Conservation (phyloP, 2,888 invertebrate genomes). For the Stenotaenia linearis region DNA sequence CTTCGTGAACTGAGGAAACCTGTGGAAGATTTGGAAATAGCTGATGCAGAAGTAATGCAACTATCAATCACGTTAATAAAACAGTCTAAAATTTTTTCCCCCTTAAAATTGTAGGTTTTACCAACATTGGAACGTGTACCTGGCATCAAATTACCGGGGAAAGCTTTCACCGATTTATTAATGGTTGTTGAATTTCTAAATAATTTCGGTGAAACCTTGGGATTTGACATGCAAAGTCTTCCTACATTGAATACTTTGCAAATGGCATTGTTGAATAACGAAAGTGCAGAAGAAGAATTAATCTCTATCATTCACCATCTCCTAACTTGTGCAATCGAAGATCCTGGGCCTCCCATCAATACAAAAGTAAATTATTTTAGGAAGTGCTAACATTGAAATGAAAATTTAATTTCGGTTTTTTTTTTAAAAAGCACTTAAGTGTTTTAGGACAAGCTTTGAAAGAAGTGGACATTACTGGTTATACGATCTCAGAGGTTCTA, state of each 20-base stretch:
- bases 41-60: conserved; percentile 44
- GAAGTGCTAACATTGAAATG: too few relatives aligned
- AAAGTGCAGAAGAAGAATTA: conserved; percentile 68
- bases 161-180: conserved; percentile 83
- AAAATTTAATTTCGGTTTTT: not conserved
- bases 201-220: conserved; percentile 90
- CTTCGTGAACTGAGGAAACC: conserved; percentile 74
- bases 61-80: not conserved
- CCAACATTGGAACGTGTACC: conserved; percentile 65
- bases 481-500: conserved; percentile 84
- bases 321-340: conserved; percentile 84
- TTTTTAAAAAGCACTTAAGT: conserved; percentile 63
- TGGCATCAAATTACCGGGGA: conserved; percentile 72
- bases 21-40: conserved; percentile 81
- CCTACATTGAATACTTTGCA: conserved; percentile 83
- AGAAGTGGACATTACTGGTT: conserved; percentile 78
- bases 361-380: conserved; percentile 33
- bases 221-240: conserved; percentile 81
- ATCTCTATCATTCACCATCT: conserved; percentile 82
- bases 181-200: conserved; percentile 96
- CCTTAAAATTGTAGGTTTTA: conserved; percentile 44
- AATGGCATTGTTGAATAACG: conserved; percentile 72
- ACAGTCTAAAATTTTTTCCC: too few relatives aligned
- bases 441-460: conserved; percentile 78
- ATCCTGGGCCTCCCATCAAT: conserved; percentile 62